Percentiles rank a stretch among this genome's conserved stretches.
Evolutionary conservation across 2,797 vertebrate genomes (phyloP).

Genomic region (Sardinella longiceps): DNA sequence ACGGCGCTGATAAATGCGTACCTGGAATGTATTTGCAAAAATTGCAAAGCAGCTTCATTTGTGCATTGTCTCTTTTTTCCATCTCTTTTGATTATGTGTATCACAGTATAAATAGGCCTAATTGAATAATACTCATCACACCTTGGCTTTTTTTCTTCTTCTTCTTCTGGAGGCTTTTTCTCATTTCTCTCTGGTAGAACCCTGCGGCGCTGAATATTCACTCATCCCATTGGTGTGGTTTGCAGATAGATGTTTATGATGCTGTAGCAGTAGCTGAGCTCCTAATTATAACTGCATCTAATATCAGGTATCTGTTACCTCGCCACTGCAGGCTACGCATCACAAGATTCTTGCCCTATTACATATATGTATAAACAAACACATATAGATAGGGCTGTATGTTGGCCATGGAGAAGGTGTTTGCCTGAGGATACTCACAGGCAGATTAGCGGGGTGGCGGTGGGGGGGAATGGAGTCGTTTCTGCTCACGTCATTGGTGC

Average conservation of each 20-base stretch:
- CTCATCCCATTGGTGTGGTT: not conserved
- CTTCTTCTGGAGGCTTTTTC: too few relatives aligned
- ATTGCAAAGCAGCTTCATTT: not conserved
- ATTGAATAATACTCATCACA: not conserved
- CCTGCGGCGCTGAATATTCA: not conserved
- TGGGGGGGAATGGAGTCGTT: not conserved
- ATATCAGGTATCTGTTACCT: not conserved
- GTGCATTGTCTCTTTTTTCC: not conserved
- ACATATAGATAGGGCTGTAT: not conserved
- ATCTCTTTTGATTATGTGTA: not conserved
- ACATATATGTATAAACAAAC: not conserved
- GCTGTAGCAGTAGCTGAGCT: not conserved
- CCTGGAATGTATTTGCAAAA: not conserved
- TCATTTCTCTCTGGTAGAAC: not conserved
- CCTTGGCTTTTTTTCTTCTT: not conserved
- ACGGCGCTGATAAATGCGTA: not conserved
- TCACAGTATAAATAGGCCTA: not conserved
- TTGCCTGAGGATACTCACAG: not conserved
- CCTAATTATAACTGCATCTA: not conserved
- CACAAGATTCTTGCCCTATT: too few relatives aligned
- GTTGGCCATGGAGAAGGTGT: not conserved
- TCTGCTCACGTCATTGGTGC: not conserved
- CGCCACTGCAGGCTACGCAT: not conserved
- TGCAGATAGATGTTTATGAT: not conserved
- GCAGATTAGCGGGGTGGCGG: not conserved